Evolutionary conservation across 2,888 invertebrate species (phyloP).

Genomic region (Apocheima hispidaria): DNA sequence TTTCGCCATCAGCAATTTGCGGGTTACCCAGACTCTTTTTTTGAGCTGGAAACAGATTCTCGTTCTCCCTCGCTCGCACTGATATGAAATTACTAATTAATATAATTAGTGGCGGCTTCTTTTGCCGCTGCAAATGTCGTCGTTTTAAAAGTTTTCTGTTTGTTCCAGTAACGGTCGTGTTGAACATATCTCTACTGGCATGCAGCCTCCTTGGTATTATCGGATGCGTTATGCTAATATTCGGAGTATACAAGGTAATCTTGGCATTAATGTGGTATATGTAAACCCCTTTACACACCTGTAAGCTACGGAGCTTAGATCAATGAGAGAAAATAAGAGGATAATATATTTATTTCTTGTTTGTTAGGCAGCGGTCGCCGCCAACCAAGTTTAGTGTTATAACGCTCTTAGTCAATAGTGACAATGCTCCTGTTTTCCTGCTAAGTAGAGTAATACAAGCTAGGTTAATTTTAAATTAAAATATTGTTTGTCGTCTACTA

Average conservation of each 20-base stretch:
- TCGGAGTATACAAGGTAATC: conserved; percentile 90
- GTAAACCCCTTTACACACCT: too few species aligned
- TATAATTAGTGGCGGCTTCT: too few species aligned
- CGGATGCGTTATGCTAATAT: conserved; percentile 88
- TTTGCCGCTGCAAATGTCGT: not conserved
- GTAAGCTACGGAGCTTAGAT: too few species aligned
- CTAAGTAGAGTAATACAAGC: too few species aligned
- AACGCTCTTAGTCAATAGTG: not conserved
- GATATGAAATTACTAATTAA: too few species aligned
- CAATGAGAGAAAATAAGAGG: too few species aligned
- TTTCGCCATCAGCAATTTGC: too few species aligned
- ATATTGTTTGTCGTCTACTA: not conserved
- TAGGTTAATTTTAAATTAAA: not conserved
- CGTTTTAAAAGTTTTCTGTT: conserved; percentile 11
- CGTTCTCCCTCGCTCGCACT: too few species aligned
- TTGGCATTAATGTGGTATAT: not conserved
- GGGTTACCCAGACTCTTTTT: too few species aligned
- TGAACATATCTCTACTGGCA: conserved; percentile 88
- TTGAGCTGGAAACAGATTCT: too few species aligned
- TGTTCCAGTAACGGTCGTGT: conserved; percentile 89
- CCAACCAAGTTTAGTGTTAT: not conserved
- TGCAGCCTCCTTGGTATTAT: conserved; percentile 89
- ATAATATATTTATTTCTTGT: too few species aligned
- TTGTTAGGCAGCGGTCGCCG: too few species aligned
- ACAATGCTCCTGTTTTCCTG: not conserved